Evolutionary conservation across 2,113 vertebrate species (phyloP).

Genomic region (Apteryx mantelli): DNA sequence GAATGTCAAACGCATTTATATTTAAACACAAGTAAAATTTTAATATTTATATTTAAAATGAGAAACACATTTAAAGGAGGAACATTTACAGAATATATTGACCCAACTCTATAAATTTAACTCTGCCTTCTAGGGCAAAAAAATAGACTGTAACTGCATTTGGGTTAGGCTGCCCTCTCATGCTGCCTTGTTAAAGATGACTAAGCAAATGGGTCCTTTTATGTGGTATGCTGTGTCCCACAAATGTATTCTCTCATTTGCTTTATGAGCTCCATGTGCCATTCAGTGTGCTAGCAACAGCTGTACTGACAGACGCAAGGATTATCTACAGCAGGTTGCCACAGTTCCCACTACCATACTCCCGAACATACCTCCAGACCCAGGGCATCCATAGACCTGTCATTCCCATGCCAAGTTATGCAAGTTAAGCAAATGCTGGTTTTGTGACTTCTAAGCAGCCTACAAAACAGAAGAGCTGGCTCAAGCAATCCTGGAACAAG

Average conservation of each 20-base stretch:
- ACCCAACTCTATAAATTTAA: conserved; percentile 48
- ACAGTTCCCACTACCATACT: rapidly evolving
- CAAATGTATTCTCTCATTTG: not conserved
- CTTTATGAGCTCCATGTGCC: conserved; percentile 27
- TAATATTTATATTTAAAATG: conserved; percentile 65
- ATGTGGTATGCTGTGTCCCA: not conserved
- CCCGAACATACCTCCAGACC: not conserved
- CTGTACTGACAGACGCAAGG: not conserved
- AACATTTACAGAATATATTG: conserved; percentile 10
- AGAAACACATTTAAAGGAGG: conserved; percentile 55
- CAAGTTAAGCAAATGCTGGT: not conserved
- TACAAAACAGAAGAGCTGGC: not conserved
- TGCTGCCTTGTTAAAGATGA: conserved; percentile 19
- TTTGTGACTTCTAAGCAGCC: not conserved
- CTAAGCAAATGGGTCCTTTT: not conserved
- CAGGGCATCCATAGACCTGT: rapidly evolving
- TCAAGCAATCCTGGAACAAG: not conserved
- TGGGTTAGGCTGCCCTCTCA: conserved; percentile 58
- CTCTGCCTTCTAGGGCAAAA: conserved; percentile 48
- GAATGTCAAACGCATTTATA: conserved; percentile 36
- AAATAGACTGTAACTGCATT: not conserved
- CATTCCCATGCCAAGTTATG: rapidly evolving
- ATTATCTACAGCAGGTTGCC: not conserved
- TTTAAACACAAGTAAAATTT: conserved; percentile 16
- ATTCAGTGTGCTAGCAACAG: not conserved